Evolutionary conservation across 2,888 invertebrate species (phyloP), one percentile per base, ranked within the genome.

Genomic region (Anarsia innoxiella): DNA sequence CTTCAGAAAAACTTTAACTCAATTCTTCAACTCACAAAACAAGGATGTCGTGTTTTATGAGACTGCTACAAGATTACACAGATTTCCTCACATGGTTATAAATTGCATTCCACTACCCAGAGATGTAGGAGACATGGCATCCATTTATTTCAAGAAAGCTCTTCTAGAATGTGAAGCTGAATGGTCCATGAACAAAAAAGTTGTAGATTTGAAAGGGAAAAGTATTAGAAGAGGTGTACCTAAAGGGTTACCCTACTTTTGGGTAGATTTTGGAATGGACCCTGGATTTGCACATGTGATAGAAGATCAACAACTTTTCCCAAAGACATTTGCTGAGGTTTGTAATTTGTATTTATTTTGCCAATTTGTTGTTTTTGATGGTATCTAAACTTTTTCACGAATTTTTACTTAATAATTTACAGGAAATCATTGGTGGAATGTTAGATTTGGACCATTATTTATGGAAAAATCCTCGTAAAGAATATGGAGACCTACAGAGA

Each of bases 131-230:
- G 95, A 96, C 56, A 83, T 93, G 78, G 95, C 96, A 2, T 95
- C 97, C 0, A 96, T 99, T 59, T 99, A 97, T 75, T 99, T 99
- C 72, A 97, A 97, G 88, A 99, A 99, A 87, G 98, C 97, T 0
- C 90, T 99, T 39, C 88, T 94, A 56, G 99, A 99, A 69, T 95
- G 95, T 47, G 99, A 97, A 76, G 88, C 89, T 11, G 97, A 98
- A 75, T 99, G 98, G 97, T 89, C 95, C 2, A 91, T 92, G 59
- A 99, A 99, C 67, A 97, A 96, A 66, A 98, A 99, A 84, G 80
- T 86, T 32, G 69, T 86, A 3, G 85, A 86, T 27, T 55, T 86
- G 26, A 85, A 79, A 53, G 85, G 87, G 0, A 93, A 91, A 62
- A 89, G 93, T 65, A 86, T 99, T 12, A 87, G 95, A 27, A 89